A percentile compares a stretch with the other conserved stretches of the same genome.
Conservation (phyloP, 2,113 vertebrate genomes). For the Xenus cinereus region DNA sequence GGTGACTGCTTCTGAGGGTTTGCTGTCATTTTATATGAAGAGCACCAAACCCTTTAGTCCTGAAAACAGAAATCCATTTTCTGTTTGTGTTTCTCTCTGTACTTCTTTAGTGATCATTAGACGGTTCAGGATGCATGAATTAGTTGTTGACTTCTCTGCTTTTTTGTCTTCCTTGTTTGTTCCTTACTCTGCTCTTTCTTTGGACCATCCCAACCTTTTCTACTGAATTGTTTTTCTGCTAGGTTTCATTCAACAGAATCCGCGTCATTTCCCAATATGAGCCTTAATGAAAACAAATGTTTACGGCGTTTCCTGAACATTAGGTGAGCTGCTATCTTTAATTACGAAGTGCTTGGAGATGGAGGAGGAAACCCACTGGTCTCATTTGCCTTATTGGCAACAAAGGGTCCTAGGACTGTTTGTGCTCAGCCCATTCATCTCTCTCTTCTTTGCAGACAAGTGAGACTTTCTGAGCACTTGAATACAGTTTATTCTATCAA, state of each 20-base stretch:
- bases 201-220: background rate
- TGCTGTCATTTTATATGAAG: background rate
- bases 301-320: background rate
- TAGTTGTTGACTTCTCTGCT: background rate
- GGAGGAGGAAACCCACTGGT: constrained; percentile 10
- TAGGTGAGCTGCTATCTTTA: constrained; percentile 38
- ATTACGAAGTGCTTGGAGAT: background rate
- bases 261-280: background rate
- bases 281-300: constrained; percentile 47
- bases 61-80: background rate
- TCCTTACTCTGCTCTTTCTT: background rate
- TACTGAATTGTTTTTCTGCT: constrained; percentile 21
- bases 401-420: constrained; percentile 28
- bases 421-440: background rate
- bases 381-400: constrained; percentile 1
- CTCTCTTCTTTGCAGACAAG: background rate
- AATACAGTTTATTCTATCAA: constrained; percentile 65
- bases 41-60: background rate
- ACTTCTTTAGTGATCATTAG: background rate
- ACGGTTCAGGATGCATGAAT: background rate
- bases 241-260: constrained; percentile 1
- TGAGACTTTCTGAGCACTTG: constrained; percentile 36
- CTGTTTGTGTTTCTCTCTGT: background rate
- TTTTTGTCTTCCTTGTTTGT: constrained; percentile 4
- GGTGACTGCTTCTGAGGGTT: background rate